Evolutionary conservation across 2,113 vertebrate genomes (phyloP), one percentile per base, ranked within the genome.

Genomic region (Sinocyclocheilus rhinocerous): DNA sequence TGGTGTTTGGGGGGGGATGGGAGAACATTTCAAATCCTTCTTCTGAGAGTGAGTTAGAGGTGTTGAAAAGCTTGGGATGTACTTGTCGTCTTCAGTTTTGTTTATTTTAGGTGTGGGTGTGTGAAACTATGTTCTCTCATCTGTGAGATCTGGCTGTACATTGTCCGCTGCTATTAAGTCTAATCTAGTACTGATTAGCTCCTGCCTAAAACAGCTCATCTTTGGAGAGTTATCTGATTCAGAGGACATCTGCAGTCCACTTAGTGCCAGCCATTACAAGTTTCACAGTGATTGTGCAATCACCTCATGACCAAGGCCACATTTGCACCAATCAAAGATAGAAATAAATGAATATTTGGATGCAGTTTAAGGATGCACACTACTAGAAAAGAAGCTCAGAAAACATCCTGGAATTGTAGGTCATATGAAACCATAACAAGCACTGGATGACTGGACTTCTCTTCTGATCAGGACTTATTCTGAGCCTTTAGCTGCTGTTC

Each of bases 181-280:
- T 77, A 59, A 77, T 76, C 83, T 77, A 29, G 26, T 24, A 3
- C 84, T 36, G 26, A 52, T 85, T n/a, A 85, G 45, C 29, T 55
- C 6, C 24, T 78, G 39, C 29, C 75, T 78, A 57, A 33, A 42
- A 65, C 11, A 48, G 61, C 12, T 79, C 11, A 0, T 55, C 29
- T 76, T 63, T 15, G 52, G 42, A 85, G 39, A 50, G 59, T 52
- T 16, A 11, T n/a, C 16, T 24, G 39, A 76, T 36, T 29, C 36
- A 45, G 16, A 63, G 18, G 45, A 33, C 45, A 52, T 77, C 39
- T 83, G 57, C 91, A 81, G 79, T 48, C n/a, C 36, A 65, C 57
- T 63, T 80, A 16, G 78, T 42, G 59, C 59, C 39, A 26, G 77
- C 0, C 6, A 7, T 61, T 3, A 42, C 10, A 20, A 57, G 76